These are phyloP conservation scores for Delichon dasypus DNA, from an alignment of 2,797 vertebrate genomes.

Conservation along the genomic window DNA sequence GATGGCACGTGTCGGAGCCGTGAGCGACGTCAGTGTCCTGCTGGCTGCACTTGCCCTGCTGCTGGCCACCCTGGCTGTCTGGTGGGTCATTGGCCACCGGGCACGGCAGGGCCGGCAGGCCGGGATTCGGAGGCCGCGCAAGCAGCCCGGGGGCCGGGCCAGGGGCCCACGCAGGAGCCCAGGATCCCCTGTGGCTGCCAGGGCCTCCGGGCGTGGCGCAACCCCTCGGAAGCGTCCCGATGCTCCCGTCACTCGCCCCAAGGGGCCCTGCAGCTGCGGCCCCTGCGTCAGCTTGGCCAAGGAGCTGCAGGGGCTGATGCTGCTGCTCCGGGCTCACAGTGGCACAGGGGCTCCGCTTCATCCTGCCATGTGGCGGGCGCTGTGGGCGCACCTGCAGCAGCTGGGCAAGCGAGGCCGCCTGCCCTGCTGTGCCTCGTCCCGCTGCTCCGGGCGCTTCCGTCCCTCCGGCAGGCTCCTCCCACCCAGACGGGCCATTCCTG, in stretches of 20 bases:
- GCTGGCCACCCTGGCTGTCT: too few relatives aligned
- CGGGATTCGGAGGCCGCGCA: rapidly evolving
- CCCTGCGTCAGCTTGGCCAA: neutral
- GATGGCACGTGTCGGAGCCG: too few relatives aligned
- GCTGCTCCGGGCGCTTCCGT: neutral
- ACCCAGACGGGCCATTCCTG: neutral
- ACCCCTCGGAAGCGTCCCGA: rapidly evolving
- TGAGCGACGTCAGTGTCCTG: too few relatives aligned
- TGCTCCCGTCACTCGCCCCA: neutral
- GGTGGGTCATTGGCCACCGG: too few relatives aligned
- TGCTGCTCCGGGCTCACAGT: neutral
- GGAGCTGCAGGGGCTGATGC: neutral
- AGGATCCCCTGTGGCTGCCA: neutral
- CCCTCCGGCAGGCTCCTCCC: neutral
- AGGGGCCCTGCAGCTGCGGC: neutral
- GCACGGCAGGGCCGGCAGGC: rapidly evolving
- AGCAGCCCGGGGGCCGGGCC: neutral
- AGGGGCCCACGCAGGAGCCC: neutral
- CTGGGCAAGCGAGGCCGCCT: neutral
- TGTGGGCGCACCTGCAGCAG: neutral
- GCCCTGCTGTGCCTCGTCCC: neutral
- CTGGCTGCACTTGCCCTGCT: too few relatives aligned
- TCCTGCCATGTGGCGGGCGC: neutral
- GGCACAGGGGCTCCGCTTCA: rapidly evolving
- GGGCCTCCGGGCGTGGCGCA: rapidly evolving